phyloP scores from a whole-genome alignment of 2,888 invertebrate genomes.

The Philereme transversata region DNA sequence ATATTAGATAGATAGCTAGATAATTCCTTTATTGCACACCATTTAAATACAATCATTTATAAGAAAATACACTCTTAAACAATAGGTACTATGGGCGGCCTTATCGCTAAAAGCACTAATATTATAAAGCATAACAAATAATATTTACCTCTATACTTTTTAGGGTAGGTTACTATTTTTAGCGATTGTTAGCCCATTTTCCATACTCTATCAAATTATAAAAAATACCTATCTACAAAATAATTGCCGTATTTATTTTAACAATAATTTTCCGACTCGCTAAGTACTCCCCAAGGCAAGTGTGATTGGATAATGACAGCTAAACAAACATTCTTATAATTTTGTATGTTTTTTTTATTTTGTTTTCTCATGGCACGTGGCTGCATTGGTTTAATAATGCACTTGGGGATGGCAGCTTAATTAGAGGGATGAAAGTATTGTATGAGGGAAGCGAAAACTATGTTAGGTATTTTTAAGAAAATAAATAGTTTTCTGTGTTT shows the following conservation, averaged over 20 bases:
- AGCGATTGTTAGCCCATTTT: too few relatives aligned
- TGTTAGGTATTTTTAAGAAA: not conserved
- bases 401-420: constrained; percentile 25
- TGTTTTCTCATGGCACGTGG: constrained; percentile 32
- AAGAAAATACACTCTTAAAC: too few relatives aligned
- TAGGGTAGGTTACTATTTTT: too few relatives aligned
- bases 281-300: constrained; percentile 9
- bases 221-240: not conserved
- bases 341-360: constrained; percentile 28
- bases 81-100: too few relatives aligned
- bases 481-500: too few relatives aligned
- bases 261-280: not conserved
- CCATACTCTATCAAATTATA: too few relatives aligned
- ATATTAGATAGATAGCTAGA: too few relatives aligned
- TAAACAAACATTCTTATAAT: constrained; percentile 33
- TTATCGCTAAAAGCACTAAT: too few relatives aligned
- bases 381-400: constrained; percentile 24
- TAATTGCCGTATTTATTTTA: not conserved
- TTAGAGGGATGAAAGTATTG: constrained; percentile 18
- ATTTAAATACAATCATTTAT: too few relatives aligned
- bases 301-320: constrained; percentile 27
- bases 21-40: too few relatives aligned
- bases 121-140: too few relatives aligned
- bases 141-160: too few relatives aligned
- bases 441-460: not conserved